These are phyloP conservation scores for Zygogramma bicolorata DNA, from an alignment of 2,888 invertebrate genomes.

Conservation along the genomic window DNA sequence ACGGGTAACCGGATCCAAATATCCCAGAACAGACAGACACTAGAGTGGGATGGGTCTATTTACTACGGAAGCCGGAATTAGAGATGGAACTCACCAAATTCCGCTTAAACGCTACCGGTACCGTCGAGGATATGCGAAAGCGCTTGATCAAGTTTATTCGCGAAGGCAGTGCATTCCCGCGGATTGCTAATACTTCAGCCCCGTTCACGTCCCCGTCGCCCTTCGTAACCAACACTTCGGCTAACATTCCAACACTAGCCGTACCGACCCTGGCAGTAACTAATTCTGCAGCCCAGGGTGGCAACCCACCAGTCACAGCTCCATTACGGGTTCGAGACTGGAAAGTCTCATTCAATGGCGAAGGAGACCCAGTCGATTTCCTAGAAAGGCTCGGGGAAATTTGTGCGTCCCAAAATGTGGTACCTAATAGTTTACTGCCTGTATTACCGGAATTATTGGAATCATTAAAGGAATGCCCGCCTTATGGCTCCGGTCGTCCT, in stretches of 20 bases:
- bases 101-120: too few species aligned
- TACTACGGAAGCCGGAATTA: neutral
- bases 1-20: too few species aligned
- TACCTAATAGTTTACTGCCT: neutral
- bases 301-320: neutral
- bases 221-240: neutral
- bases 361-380: neutral
- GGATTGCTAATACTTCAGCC: neutral
- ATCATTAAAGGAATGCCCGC: neutral
- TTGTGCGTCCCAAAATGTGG: neutral
- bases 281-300: neutral
- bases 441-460: neutral
- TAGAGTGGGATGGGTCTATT: neutral
- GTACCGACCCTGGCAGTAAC: neutral
- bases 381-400: neutral
- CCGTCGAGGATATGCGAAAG: too few species aligned
- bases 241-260: neutral
- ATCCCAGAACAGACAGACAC: too few species aligned
- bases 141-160: neutral
- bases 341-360: neutral
- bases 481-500: neutral
- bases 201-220: neutral
- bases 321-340: neutral
- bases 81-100: neutral
- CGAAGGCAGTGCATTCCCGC: neutral